phyloP scores from a whole-genome alignment of 2,113 vertebrate genomes.

The Saccopteryx bilineata region DNA sequence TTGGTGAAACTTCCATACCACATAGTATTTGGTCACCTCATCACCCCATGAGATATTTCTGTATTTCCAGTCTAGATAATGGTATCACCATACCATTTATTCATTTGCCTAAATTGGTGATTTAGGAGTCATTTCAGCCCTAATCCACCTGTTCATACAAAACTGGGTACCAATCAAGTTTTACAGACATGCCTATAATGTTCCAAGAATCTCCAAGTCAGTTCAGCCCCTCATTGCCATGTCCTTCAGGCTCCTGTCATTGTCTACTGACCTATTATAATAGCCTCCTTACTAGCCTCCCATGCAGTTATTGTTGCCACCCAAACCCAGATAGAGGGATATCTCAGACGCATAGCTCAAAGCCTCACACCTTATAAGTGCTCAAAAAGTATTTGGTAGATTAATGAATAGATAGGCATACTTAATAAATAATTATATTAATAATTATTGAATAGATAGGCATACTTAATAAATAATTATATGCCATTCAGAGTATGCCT shows the following conservation, averaged over 20 bases:
- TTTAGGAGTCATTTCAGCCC: background rate
- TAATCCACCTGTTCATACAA: background rate
- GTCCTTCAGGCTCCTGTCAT: background rate
- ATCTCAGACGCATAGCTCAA: background rate
- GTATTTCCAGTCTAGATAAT: background rate
- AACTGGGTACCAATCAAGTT: background rate
- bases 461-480: background rate
- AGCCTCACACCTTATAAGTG: background rate
- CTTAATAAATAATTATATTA: constrained; percentile 18
- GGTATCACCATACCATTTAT: background rate
- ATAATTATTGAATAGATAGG: background rate
- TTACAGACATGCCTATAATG: background rate
- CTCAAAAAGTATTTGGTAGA: background rate
- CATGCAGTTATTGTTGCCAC: background rate
- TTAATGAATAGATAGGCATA: background rate
- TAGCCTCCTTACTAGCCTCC: background rate
- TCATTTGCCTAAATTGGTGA: background rate
- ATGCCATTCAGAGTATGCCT: background rate
- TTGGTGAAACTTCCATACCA: background rate
- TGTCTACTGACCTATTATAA: background rate
- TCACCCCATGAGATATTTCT: background rate
- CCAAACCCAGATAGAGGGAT: background rate
- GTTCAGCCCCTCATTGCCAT: background rate
- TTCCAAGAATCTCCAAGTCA: background rate
- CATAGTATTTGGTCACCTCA: background rate